Evolutionary conservation across 1,140 invertebrate species (phyloP).

Genomic region (Brachionus koreanus): DNA sequence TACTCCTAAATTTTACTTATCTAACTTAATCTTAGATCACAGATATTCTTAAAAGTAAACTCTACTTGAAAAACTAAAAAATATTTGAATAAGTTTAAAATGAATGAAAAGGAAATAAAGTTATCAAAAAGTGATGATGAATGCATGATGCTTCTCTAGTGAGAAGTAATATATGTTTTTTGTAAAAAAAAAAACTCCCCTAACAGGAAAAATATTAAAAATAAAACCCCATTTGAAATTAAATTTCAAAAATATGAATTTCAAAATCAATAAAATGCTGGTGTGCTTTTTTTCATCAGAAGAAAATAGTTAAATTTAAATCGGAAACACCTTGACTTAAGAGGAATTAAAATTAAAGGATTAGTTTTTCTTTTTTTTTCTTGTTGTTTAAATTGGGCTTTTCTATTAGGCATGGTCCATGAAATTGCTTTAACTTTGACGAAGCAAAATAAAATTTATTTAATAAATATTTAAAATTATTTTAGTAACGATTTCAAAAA

Average conservation of each 20-base stretch:
- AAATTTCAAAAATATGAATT: background rate
- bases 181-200: background rate
- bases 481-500: background rate
- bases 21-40: too few species aligned
- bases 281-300: background rate
- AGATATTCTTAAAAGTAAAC: too few species aligned
- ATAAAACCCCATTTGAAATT: background rate
- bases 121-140: background rate
- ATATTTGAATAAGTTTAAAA: background rate
- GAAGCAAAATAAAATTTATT: too few species aligned
- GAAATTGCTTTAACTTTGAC: background rate
- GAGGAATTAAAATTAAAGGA: background rate
- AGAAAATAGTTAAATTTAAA: background rate
- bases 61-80: background rate
- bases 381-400: background rate
- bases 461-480: background rate
- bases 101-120: constrained; percentile 2
- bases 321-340: background rate
- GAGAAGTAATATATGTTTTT: background rate
- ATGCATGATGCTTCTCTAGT: background rate
- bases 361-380: background rate
- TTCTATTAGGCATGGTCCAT: too few species aligned
- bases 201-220: background rate
- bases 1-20: too few species aligned
- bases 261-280: background rate